Evolutionary conservation across 2,888 invertebrate genomes (phyloP), one percentile per base, ranked within the genome.

Genomic region (Mesochorus sp.): DNA sequence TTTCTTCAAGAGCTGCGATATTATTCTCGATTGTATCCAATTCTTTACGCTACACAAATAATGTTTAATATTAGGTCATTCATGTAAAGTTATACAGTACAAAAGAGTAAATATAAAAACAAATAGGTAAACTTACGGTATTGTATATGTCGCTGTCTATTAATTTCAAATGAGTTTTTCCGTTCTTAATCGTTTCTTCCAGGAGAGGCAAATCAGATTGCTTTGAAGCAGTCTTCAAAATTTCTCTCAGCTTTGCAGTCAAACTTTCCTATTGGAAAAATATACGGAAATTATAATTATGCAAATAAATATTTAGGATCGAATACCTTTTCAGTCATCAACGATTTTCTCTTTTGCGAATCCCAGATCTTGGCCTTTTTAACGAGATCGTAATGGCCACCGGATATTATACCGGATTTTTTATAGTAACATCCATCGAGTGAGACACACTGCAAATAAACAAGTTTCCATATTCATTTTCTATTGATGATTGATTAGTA

Each of bases 361-460:
- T 98, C 98, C 98, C 98, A 99, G 42, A 98, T 94, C 90, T 98
- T 97, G 42, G 98, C 98, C 91, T 98, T 97, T 14, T 97, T 94
- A 57, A 97, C 97, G 91, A 99, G 92, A 92, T 64, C 66, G 10
- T 12, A 6, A n/a, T 37, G 37, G 14, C 97, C 97, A 4, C 97
- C 97, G 10, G 98, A 98, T 86, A 99, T 98, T 81, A 98, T 96
- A 62, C 99, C 99, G 0, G 97, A 97, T 92, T 98, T 98, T 91
- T 97, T 97, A 92, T 98, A 99, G 90, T 98, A 97, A 0, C 98
- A 99, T 68, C 99, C 99, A 92, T 99, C 99, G 74, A 99, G 91
- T 0, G 99, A 97, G 59, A 99, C 94, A 6, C 98, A 97, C 95
- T 97, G 49, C 3, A 86, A 77, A 64, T 24, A 21, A 49, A 68